Conservation (phyloP, 2,888 invertebrate species). For the Toxonevra muliebris region DNA sequence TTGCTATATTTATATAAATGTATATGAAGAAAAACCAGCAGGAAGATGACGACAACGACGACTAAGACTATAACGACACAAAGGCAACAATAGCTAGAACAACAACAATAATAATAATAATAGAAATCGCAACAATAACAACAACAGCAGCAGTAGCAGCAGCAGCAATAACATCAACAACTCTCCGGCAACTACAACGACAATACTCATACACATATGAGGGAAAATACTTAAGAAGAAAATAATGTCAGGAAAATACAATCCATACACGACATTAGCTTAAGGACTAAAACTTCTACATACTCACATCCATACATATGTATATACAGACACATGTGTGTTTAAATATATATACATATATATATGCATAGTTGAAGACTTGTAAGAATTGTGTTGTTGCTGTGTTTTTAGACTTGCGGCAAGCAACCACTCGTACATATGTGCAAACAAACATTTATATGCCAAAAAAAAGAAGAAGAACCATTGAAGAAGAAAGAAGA, state of each 20-base stretch:
- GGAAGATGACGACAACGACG: neutral
- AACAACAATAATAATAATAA: neutral
- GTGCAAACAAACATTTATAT: no score
- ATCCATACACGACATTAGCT: constrained; percentile 6
- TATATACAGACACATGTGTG: neutral
- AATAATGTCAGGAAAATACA: neutral
- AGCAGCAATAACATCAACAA: neutral
- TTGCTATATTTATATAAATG: no score
- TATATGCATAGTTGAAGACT: neutral
- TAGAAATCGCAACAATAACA: neutral
- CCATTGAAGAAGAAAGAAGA: no score
- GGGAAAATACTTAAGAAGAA: neutral
- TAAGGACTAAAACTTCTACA: neutral
- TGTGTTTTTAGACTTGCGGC: no score
- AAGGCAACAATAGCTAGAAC: neutral
- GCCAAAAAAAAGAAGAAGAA: no score
- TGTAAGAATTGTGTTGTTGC: no score
- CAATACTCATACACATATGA: neutral
- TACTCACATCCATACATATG: neutral
- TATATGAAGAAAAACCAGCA: neutral
- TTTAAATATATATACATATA: constrained; percentile 4
- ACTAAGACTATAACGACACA: neutral
- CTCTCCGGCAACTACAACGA: neutral
- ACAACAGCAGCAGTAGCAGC: neutral
- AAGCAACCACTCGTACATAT: no score